Base-by-base conservation (phyloP, 2,888 invertebrate species). In the Neuroscelio doddi region DNA sequence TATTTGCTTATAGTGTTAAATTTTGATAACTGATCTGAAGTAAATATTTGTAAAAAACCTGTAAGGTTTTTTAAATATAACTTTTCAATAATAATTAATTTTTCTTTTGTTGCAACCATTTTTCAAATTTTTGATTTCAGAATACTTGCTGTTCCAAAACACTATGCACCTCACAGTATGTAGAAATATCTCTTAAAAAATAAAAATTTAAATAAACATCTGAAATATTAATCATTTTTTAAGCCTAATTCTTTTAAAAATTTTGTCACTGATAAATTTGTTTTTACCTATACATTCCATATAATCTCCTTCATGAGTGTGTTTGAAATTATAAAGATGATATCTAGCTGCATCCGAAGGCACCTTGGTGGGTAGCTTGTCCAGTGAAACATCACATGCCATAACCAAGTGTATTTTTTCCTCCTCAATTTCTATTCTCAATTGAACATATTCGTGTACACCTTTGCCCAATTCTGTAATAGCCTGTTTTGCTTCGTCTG, bases 281-380 rank as follows among this genome's bases (percentile, higher is more conserved):
- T 62, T 53, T 85, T 82, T 85, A 95, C 95, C 92, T 84, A 91
- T 90, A 78, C 91, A 93, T 80, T 96, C 93, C 82, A 92, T 87
- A 73, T 92, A 93, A 81, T 96, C 96, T 17, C 96, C 96, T 85
- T 98, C 97, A 79, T 96, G 94, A 0, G 93, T 92, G 83, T 98
- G 98, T 76, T 93, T 92, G 85, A 95, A 98, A 73, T 91, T 89
- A 81, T 91, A 96, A 15, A 99, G 86, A 85, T 98, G 97, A 86
- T 98, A 98, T 73, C 98, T 89, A 17, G 95, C 95, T 75, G 89
- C 88, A 76, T 97, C 93, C 27, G 88, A 88, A 3, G 98, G 98
- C 68, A 98, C 90, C 83, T 92, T 91, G 0, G 89, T 87, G 0
- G 92, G 90, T 64, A 99, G 85, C 75, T 92, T 90, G 21, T 87